Base-by-base conservation (phyloP, 1,140 invertebrate species). In the Cataglyphis hispanica region DNA sequence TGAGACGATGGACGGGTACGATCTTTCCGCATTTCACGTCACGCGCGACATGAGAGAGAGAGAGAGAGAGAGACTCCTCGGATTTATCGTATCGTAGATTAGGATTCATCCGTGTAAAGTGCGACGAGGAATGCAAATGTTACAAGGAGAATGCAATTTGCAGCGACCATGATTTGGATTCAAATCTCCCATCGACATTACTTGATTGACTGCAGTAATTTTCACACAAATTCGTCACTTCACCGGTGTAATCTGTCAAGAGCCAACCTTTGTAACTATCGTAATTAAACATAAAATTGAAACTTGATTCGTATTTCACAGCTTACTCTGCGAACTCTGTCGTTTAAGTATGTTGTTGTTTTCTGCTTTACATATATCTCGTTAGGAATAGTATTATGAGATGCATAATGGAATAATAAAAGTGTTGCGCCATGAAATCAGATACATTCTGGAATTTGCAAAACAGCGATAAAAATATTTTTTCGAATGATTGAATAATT, bases 11-110 rank as follows among this genome's bases (percentile, higher is more conserved):
- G 40, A 43, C 40, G 40, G 31, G 58, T 67, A 43, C 50, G 50
- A 37, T 46, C 67, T 86, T 87, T 66, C 72, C 78, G 56, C 70
- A 46, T 72, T 56, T 67, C 66, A 72, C 66, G 77, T 67, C 22
- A n/a, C n/a, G 22, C 31, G 46, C 7, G 27, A 50, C 2, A 27
- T 34, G 31, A 19, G 7, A 60, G 19, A 27, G 3, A 60, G 22
- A 13, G 11, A 60, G 58, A 13, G 11, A 60, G 22, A 25, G 10
- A 25, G n/a, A 70, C 5, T 31, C n/a, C 58, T n/a, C 34, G 74
- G 56, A 58, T 31, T 58, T 37, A 27, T 43, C 50, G 34, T 22
- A 19, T 40, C 75, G 60, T 69, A 64, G 58, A 25, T 50, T 50
- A 50, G 5, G 13, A 50, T 50, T 50, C 3, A 50, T 3, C 4